phyloP scores from a whole-genome alignment of 2,113 vertebrate genomes.

The Leptocoma aspasia region DNA sequence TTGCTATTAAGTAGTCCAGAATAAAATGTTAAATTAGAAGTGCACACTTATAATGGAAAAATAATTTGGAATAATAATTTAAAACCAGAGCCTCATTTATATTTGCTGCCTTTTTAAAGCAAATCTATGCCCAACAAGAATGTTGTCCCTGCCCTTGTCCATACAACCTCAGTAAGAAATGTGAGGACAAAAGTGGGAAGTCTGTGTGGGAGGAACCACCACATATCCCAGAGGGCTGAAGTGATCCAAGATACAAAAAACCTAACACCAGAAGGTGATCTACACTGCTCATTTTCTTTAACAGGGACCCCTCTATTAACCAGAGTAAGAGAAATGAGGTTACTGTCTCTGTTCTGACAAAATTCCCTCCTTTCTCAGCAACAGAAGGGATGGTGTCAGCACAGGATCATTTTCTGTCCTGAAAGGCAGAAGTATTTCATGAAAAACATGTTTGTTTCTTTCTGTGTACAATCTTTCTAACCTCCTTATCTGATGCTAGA shows the following conservation, averaged over 20 bases:
- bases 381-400: not conserved
- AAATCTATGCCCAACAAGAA: not conserved
- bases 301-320: not conserved
- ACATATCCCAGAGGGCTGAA: not conserved
- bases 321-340: not conserved
- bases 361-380: not conserved
- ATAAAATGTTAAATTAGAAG: not conserved
- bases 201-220: accelerated
- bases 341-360: not conserved
- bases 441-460: not conserved
- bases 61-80: not conserved
- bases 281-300: not conserved
- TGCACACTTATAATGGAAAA: not conserved
- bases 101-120: not conserved
- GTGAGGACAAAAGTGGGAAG: not conserved
- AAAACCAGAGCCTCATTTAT: not conserved
- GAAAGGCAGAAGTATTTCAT: not conserved
- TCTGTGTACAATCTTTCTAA: not conserved
- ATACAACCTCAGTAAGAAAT: not conserved
- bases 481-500: not conserved
- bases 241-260: not conserved
- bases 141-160: accelerated
- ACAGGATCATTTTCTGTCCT: not conserved
- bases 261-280: not conserved
- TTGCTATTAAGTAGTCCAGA: not conserved